Evolutionary conservation across 2,888 invertebrate genomes (phyloP).

Genomic region (Stictocephala bisonia): DNA sequence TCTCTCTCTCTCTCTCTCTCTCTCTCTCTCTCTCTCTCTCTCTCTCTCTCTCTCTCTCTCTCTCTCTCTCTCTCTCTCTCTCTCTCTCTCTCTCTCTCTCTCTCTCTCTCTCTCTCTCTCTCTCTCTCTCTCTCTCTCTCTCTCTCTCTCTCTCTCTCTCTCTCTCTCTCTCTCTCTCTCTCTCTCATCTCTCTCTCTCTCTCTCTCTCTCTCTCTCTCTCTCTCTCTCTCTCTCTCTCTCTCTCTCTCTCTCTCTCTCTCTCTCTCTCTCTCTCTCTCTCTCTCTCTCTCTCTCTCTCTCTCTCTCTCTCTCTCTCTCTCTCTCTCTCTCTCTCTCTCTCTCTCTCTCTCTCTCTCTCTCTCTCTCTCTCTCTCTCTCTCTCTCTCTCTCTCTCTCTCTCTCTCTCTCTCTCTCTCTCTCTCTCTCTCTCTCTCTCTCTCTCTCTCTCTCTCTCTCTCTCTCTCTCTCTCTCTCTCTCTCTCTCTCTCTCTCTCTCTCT

Average conservation of each 20-base stretch:
- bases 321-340: neutral
- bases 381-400: neutral
- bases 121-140: too few species aligned
- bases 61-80: too few species aligned
- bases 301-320: conserved; percentile 26
- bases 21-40: too few species aligned
- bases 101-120: too few species aligned
- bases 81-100: too few species aligned
- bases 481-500: conserved; percentile 39
- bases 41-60: too few species aligned
- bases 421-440: neutral
- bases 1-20: too few species aligned
- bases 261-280: conserved; percentile 16
- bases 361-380: conserved; percentile 6
- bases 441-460: conserved; percentile 9
- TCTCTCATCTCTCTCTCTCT: too few species aligned
- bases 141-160: too few species aligned
- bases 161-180: too few species aligned
- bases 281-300: conserved; percentile 26
- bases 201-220: too few species aligned
- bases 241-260: neutral
- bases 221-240: too few species aligned
- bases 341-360: neutral
- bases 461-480: conserved; percentile 18
- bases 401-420: neutral